Conservation (phyloP, 2,888 invertebrate species). For the Platycheirus albimanus region DNA sequence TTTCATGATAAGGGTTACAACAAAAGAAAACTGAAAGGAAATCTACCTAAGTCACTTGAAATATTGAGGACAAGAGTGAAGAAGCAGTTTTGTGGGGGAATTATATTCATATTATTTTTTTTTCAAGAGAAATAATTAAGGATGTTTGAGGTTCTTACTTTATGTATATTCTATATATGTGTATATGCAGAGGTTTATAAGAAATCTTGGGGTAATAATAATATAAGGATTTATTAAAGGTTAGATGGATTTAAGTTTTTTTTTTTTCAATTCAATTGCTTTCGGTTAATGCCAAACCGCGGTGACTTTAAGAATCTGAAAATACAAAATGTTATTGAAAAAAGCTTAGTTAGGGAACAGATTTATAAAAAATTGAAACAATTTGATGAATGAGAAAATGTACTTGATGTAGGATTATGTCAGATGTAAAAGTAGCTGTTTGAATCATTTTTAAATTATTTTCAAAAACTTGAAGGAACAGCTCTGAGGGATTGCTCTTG, state of each 20-base stretch:
- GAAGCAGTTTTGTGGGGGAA: neutral
- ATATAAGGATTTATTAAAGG: neutral
- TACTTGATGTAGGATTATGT: too few relatives aligned
- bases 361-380: too few relatives aligned
- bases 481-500: too few relatives aligned
- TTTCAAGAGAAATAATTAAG: neutral
- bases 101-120: neutral
- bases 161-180: too few relatives aligned
- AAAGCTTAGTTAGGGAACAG: too few relatives aligned
- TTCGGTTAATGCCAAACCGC: neutral
- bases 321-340: too few relatives aligned
- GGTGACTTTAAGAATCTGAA: neutral
- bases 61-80: neutral
- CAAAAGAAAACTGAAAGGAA: neutral
- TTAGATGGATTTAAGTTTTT: neutral
- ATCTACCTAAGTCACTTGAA: neutral
- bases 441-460: too few relatives aligned
- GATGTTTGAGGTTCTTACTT: neutral
- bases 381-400: too few relatives aligned
- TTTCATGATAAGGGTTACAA: conserved; percentile 36
- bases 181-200: too few relatives aligned
- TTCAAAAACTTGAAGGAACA: too few relatives aligned
- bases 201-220: too few relatives aligned
- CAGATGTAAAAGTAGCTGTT: too few relatives aligned
- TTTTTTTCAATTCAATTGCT: neutral